phyloP scores from a whole-genome alignment of 2,113 vertebrate genomes.

The Leuciscus idus region DNA sequence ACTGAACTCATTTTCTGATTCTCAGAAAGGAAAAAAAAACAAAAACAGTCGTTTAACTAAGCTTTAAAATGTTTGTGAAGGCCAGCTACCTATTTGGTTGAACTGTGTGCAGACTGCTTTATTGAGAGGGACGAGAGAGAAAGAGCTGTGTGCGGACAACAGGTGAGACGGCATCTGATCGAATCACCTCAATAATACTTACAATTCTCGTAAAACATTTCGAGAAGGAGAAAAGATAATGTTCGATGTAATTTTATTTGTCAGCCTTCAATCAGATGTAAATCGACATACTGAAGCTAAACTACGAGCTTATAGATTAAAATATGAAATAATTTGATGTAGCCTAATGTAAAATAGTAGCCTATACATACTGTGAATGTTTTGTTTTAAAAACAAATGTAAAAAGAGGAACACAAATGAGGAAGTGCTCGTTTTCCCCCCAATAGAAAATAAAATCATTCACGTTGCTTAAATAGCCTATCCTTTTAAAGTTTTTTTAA shows the following conservation, averaged over 20 bases:
- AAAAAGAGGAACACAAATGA: constrained; percentile 25
- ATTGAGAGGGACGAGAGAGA: not conserved
- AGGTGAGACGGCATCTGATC: not conserved
- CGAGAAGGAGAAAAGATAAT: not conserved
- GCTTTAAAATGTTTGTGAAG: not conserved
- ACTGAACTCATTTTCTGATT: not conserved
- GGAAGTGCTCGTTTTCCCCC: not conserved
- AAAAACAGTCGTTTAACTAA: not conserved
- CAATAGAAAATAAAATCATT: not conserved
- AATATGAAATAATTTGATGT: too few relatives aligned
- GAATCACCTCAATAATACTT: not conserved
- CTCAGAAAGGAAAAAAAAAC: not conserved
- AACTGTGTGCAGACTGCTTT: not conserved
- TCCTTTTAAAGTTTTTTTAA: not conserved
- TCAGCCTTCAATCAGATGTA: not conserved
- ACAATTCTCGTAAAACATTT: not conserved
- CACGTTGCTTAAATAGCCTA: not conserved
- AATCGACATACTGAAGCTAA: not conserved
- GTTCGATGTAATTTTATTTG: not conserved
- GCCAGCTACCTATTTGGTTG: not conserved
- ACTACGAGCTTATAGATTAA: not conserved
- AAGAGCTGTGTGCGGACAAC: not conserved
- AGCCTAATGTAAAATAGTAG: not conserved
- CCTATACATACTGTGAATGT: not conserved
- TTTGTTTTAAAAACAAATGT: not conserved